Percentiles rank a stretch among this genome's conserved stretches.
Evolutionary conservation across 2,888 invertebrate genomes (phyloP).

Genomic region (Machimus rusticus): DNA sequence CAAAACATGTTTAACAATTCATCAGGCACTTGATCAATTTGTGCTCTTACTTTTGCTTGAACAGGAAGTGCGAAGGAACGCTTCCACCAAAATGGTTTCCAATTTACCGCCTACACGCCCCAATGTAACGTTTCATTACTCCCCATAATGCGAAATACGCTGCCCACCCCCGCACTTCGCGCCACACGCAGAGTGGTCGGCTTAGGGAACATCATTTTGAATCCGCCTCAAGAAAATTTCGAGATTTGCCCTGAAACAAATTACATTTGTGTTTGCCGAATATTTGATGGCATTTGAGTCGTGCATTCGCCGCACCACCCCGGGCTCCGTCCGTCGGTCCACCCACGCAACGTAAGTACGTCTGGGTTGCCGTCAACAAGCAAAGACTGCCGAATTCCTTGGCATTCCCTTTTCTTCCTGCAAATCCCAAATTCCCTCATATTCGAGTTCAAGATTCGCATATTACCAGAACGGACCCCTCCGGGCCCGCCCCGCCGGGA

Average conservation of each 20-base stretch:
- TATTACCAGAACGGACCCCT: background rate
- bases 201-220: conserved; percentile 2
- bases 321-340: too few relatives aligned
- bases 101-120: background rate
- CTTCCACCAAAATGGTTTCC: background rate
- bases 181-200: background rate
- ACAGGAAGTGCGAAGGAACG: background rate
- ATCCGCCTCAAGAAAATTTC: conserved; percentile 12
- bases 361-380: background rate
- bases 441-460: background rate
- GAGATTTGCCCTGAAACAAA: conserved; percentile 32
- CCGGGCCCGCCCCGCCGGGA: background rate
- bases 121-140: conserved; percentile 33
- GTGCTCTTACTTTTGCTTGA: background rate
- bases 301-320: too few relatives aligned
- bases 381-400: background rate
- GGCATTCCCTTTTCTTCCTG: background rate
- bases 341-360: background rate
- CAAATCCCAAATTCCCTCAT: background rate
- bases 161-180: background rate
- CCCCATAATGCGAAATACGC: background rate
- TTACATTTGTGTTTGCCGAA: conserved; percentile 39
- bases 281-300: conserved; percentile 34
- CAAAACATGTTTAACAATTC: background rate
- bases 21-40: background rate